Conservation (phyloP, 2,113 vertebrate genomes). For the Dipodomys stephensi region DNA sequence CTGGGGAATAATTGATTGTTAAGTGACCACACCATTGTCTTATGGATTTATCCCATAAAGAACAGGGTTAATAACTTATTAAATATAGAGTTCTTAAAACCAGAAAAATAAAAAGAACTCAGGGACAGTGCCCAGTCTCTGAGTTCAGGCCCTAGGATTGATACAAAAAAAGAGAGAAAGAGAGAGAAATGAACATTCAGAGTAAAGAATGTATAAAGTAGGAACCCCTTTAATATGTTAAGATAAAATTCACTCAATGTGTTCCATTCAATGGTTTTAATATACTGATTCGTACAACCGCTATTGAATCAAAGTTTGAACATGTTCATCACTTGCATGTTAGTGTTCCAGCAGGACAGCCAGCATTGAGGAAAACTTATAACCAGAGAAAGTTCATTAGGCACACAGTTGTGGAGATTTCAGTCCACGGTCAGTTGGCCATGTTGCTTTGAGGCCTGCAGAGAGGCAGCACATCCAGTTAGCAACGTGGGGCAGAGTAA, state of each 20-base stretch:
- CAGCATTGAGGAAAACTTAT: background rate
- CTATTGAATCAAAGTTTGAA: background rate
- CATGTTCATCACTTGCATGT: background rate
- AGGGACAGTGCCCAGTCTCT: too few species aligned
- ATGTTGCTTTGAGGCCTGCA: background rate
- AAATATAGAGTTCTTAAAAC: too few species aligned
- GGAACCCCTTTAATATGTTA: background rate
- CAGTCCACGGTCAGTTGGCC: background rate
- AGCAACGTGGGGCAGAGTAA: background rate
- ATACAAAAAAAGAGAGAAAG: too few species aligned
- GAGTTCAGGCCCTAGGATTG: too few species aligned
- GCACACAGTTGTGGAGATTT: background rate
- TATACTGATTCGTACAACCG: background rate
- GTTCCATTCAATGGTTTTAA: background rate
- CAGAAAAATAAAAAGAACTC: too few species aligned
- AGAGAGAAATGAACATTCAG: constrained; percentile 1
- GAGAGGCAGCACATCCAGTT: too few species aligned
- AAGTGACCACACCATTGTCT: too few species aligned
- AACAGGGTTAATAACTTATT: too few species aligned
- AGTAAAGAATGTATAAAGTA: background rate
- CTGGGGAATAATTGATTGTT: too few species aligned
- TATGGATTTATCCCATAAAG: too few species aligned
- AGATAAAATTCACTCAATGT: background rate
- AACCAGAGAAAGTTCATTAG: background rate
- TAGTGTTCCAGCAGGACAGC: background rate